phyloP scores from a whole-genome alignment of 2,797 vertebrate genomes.

The Myripristis jacobus region DNA sequence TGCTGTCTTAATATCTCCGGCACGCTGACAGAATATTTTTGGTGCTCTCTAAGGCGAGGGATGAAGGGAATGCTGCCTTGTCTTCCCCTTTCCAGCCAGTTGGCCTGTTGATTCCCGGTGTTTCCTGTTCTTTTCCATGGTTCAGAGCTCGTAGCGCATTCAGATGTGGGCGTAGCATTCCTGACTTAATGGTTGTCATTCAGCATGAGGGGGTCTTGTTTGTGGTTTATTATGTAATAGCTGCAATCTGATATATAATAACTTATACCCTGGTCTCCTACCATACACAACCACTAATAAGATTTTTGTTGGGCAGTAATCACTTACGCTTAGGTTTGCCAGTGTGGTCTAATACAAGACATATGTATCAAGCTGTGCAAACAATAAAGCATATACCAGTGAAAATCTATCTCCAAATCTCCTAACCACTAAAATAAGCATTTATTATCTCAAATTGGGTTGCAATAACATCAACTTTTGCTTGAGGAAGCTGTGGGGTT shows the following conservation, averaged over 20 bases:
- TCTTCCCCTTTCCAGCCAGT: constrained; percentile 43
- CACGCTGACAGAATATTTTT: constrained; percentile 49
- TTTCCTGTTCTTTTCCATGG: constrained; percentile 46
- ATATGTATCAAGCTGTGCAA: constrained; percentile 52
- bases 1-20: constrained; percentile 54
- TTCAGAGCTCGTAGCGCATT: constrained; percentile 7
- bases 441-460: constrained; percentile 53
- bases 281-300: constrained; percentile 60
- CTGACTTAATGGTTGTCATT: constrained; percentile 57
- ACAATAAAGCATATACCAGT: constrained; percentile 41
- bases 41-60: constrained; percentile 2
- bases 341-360: constrained; percentile 53
- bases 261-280: constrained; percentile 39
- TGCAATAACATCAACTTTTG: constrained; percentile 23
- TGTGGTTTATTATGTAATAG: constrained; percentile 67
- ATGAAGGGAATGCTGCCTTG: constrained; percentile 10
- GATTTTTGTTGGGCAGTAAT: constrained; percentile 64
- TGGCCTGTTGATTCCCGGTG: constrained; percentile 3
- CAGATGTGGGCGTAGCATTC: neutral
- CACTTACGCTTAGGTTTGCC: constrained; percentile 45
- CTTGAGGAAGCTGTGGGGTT: constrained; percentile 37
- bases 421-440: constrained; percentile 49
- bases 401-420: constrained; percentile 29
- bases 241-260: constrained; percentile 42
- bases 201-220: constrained; percentile 47